These are phyloP conservation scores for Diprion similis DNA, from an alignment of 1,140 invertebrate species.

Conservation along the genomic window DNA sequence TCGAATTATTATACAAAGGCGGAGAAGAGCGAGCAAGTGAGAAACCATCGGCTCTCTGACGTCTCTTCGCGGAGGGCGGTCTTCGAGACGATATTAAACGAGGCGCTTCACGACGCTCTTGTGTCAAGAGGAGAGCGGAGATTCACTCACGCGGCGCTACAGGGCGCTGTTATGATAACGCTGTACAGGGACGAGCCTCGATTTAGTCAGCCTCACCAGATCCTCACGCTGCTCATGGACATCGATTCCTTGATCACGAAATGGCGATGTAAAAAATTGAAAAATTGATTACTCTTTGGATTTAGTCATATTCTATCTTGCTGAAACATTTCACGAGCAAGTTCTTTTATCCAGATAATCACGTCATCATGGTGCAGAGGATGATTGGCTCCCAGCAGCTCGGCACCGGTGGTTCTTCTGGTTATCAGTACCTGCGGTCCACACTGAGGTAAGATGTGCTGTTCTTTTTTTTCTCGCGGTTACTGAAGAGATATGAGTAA, in stretches of 20 bases:
- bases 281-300: conserved; percentile 1
- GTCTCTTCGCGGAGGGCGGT: conserved; percentile 80
- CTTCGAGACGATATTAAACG: conserved; percentile 90
- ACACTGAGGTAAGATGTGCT: conserved; percentile 83
- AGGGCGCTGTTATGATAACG: conserved; percentile 97
- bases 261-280: conserved; percentile 90
- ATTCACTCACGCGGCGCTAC: conserved; percentile 88
- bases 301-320: conserved; percentile 16
- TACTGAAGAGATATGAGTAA: conserved; percentile 13
- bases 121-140: conserved; percentile 86
- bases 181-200: conserved; percentile 95
- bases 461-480: background rate
- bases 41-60: conserved; percentile 73
- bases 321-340: conserved; percentile 9
- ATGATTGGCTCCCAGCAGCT: conserved; percentile 98
- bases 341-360: conserved; percentile 79
- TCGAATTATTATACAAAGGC: conserved; percentile 37
- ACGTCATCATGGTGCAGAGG: conserved; percentile 97
- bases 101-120: conserved; percentile 79
- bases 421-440: conserved; percentile 97
- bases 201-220: conserved; percentile 96
- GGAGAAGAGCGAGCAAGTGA: conserved; percentile 65
- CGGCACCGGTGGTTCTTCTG: conserved; percentile 97
- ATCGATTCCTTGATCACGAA: conserved; percentile 99
- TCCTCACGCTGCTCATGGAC: conserved; percentile 94